Evolutionary conservation across 2,888 invertebrate genomes (phyloP).

Genomic region (Cheilosia grossa): DNA sequence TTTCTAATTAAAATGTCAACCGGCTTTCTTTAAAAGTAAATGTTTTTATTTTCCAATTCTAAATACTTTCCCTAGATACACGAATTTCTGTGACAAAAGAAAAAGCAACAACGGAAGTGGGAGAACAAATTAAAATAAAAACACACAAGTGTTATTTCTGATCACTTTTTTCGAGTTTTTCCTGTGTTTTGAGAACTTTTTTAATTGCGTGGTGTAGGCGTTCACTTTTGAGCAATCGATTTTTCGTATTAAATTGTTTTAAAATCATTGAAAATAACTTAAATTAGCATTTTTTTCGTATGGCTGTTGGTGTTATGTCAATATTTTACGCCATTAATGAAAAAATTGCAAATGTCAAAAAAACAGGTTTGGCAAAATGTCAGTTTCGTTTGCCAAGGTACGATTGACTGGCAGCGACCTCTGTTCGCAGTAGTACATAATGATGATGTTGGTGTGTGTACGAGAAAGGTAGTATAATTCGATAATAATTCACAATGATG

Average conservation of each 20-base stretch:
- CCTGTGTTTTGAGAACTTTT: neutral
- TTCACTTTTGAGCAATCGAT: conserved; percentile 20
- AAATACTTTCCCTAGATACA: conserved; percentile 13
- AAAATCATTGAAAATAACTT: conserved; percentile 24
- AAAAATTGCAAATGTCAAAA: conserved; percentile 71
- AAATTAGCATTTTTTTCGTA: conserved; percentile 41
- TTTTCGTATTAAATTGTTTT: conserved; percentile 21
- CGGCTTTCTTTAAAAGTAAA: conserved; percentile 2
- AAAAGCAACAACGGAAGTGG: conserved; percentile 27
- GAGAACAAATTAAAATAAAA: conserved; percentile 9
- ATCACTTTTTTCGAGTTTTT: conserved; percentile 14
- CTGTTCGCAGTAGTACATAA: neutral
- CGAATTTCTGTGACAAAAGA: conserved; percentile 4
- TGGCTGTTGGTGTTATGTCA: conserved; percentile 66
- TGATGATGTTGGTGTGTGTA: conserved; percentile 7
- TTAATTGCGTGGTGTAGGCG: neutral
- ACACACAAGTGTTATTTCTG: conserved; percentile 27
- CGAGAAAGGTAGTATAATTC: neutral
- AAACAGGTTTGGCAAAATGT: conserved; percentile 60
- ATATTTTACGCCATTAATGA: conserved; percentile 74
- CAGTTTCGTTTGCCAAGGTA: conserved; percentile 67
- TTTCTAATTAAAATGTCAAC: conserved; percentile 4
- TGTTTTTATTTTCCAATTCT: neutral
- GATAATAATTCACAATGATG: neutral
- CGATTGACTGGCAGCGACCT: neutral